Evolutionary conservation across 1,140 invertebrate genomes (phyloP).

Genomic region (Aphaenogaster ashmeadi): DNA sequence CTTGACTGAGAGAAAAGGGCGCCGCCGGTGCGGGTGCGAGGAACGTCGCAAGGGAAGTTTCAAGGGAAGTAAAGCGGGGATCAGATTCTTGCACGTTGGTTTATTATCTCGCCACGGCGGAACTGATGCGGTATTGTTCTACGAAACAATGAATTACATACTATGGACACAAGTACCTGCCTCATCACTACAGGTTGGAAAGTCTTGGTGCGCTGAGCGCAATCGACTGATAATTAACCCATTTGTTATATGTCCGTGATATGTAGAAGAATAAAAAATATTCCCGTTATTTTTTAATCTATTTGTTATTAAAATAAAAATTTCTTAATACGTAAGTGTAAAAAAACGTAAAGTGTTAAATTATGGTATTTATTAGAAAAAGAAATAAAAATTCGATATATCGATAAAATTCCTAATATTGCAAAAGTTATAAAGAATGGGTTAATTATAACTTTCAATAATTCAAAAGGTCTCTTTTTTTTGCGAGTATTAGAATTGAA

Average conservation of each 20-base stretch:
- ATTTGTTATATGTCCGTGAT: not conserved
- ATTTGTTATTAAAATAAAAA: conserved; percentile 19
- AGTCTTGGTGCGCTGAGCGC: conserved; percentile 61
- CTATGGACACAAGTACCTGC: conserved; percentile 76
- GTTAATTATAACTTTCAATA: not conserved
- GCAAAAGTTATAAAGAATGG: not conserved
- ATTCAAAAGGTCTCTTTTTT: not conserved
- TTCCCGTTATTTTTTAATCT: not conserved
- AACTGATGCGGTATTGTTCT: conserved; percentile 48
- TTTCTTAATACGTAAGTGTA: not conserved
- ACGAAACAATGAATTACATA: conserved; percentile 82
- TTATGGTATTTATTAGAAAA: not conserved
- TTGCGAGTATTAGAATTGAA: not conserved
- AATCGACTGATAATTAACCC: conserved; percentile 28
- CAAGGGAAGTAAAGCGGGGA: conserved; percentile 53
- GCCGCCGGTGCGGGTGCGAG: not conserved
- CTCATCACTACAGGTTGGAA: conserved; percentile 55
- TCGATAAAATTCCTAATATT: not conserved
- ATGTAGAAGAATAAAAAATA: not conserved
- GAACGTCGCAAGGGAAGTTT: conserved; percentile 39
- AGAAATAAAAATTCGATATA: not conserved
- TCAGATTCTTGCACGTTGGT: conserved; percentile 54
- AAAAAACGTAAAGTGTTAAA: not conserved
- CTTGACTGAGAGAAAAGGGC: conserved; percentile 35
- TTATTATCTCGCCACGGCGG: conserved; percentile 51